These are phyloP conservation scores for Eulemur rubriventer DNA, from an alignment of 2,797 vertebrate genomes.

Conservation along the genomic window DNA sequence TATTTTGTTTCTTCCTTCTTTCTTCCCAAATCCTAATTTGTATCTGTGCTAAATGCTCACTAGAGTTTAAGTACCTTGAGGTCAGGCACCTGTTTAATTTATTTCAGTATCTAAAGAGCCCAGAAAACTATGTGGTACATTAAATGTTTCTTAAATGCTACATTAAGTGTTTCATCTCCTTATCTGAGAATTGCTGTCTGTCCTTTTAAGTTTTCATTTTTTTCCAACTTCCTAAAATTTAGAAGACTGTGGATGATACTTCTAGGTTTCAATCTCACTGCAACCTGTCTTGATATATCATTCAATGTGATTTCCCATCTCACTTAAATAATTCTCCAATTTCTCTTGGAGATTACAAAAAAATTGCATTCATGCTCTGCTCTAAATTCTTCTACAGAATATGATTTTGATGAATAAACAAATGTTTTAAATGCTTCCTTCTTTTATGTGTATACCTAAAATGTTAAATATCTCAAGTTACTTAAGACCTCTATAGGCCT, in stretches of 20 bases:
- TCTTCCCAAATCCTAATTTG: not conserved
- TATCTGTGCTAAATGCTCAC: not conserved
- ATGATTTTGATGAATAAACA: conserved; percentile 15
- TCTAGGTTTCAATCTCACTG: not conserved
- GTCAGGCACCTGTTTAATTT: not conserved
- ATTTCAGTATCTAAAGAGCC: not conserved
- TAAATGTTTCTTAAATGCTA: not conserved
- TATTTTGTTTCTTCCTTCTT: not conserved
- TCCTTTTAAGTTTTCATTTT: conserved; percentile 27
- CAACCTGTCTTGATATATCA: not conserved
- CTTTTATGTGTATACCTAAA: not conserved
- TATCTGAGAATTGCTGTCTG: not conserved
- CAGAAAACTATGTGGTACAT: not conserved
- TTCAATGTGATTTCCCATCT: conserved; percentile 1
- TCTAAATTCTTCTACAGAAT: conserved; percentile 26
- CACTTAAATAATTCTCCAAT: not conserved
- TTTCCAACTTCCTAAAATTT: not conserved
- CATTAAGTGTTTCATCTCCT: not conserved
- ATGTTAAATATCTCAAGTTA: conserved; percentile 2
- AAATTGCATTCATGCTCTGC: not conserved
- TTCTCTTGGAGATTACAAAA: not conserved
- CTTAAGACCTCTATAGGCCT: not conserved
- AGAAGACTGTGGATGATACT: not conserved
- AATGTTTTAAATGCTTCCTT: conserved; percentile 11
- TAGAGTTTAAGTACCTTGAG: not conserved